Percentiles rank a stretch among this genome's conserved stretches.
Evolutionary conservation across 2,888 invertebrate species (phyloP).

Genomic region (Melieria omissa): DNA sequence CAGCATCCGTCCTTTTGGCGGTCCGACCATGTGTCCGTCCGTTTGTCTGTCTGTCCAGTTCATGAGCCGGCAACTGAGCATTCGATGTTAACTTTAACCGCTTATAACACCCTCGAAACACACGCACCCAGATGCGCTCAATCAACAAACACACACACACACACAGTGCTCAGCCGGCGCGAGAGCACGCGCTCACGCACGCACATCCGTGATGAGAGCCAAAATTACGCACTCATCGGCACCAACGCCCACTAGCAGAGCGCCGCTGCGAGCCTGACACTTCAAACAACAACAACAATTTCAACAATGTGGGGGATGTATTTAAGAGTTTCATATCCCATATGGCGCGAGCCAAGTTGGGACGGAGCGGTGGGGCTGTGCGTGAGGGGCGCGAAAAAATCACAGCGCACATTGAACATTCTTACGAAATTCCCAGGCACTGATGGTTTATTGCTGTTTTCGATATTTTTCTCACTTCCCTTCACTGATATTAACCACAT

Average conservation of each 20-base stretch:
- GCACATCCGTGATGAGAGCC: not conserved
- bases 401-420: conserved; percentile 24
- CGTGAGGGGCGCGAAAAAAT: conserved; percentile 6
- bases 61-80: not conserved
- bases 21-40: not conserved
- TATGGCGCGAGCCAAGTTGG: too few species aligned
- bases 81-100: conserved; percentile 27
- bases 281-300: not conserved
- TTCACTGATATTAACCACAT: too few species aligned
- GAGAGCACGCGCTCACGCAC: not conserved
- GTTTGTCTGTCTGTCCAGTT: too few species aligned
- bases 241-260: too few species aligned
- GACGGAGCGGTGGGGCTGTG: not conserved
- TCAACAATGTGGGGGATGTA: not conserved
- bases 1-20: not conserved
- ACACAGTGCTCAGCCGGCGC: not conserved
- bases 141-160: conserved; percentile 1
- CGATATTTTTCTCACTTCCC: too few species aligned
- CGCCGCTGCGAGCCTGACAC: too few species aligned
- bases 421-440: conserved; percentile 26
- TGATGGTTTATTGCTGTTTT: not conserved
- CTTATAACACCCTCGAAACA: conserved; percentile 30
- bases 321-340: not conserved
- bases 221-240: too few species aligned
- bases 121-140: not conserved